phyloP scores from a whole-genome alignment of 2,113 vertebrate species.

The Burhinus bistriatus region DNA sequence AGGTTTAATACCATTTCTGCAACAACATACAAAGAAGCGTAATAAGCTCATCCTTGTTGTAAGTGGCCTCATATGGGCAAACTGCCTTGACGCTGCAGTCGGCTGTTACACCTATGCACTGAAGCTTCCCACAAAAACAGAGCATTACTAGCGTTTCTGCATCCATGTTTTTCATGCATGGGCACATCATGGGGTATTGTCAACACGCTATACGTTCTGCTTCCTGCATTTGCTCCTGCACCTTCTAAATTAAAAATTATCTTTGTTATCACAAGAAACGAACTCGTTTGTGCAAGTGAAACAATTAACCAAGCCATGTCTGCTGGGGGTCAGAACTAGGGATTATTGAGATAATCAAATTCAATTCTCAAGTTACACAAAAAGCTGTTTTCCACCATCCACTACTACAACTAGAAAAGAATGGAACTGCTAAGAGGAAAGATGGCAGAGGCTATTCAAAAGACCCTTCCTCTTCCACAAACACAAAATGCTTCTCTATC shows the following conservation, averaged over 20 bases:
- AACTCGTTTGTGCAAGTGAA: not conserved
- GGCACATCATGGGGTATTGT: not conserved
- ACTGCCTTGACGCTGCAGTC: not conserved
- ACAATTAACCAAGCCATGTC: not conserved
- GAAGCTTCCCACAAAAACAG: not conserved
- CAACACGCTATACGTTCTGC: rapidly evolving
- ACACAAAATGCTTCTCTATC: not conserved
- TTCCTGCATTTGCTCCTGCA: not conserved
- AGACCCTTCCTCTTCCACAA: not conserved
- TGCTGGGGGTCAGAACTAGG: not conserved
- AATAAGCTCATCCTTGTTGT: not conserved
- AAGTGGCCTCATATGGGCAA: not conserved
- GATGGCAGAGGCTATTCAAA: not conserved
- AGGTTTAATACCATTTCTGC: not conserved
- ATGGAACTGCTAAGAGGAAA: not conserved
- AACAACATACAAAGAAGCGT: not conserved
- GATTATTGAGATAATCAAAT: not conserved
- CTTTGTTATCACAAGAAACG: not conserved
- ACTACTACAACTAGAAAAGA: not conserved
- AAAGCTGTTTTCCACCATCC: not conserved
- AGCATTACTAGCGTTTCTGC: not conserved
- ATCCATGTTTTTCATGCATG: not conserved
- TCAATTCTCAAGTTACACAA: not conserved
- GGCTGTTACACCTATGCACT: not conserved
- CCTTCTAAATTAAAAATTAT: not conserved